Conservation (phyloP, 2,113 vertebrate genomes). For the Paratilapia polleni region DNA sequence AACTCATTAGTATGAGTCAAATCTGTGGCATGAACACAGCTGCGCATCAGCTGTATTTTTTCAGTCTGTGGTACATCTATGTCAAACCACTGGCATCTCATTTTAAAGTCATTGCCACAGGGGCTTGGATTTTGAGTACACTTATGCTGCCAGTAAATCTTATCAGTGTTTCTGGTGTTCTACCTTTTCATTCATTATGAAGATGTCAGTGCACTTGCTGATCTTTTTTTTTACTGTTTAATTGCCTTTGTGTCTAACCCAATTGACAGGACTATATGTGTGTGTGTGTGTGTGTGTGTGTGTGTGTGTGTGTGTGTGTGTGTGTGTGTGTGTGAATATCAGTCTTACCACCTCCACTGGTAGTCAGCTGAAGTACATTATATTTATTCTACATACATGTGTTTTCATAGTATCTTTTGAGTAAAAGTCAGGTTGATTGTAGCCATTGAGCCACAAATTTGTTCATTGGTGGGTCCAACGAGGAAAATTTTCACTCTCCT, state of each 20-base stretch:
- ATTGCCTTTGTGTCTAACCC: not conserved
- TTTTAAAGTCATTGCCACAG: constrained; percentile 14
- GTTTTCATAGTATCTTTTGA: not conserved
- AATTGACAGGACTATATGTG: not conserved
- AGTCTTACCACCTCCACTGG: no score
- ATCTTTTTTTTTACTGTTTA: accelerated
- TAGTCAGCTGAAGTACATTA: accelerated
- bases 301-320: no score
- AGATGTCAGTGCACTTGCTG: not conserved
- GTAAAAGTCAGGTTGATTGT: not conserved
- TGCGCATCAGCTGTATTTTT: constrained; percentile 55
- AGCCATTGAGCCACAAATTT: constrained; percentile 10
- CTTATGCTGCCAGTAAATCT: not conserved
- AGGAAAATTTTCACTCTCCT: not conserved
- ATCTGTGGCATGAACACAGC: constrained; percentile 36
- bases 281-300: no score
- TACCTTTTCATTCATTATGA: constrained; percentile 6
- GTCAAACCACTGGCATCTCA: constrained; percentile 56
- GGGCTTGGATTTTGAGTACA: not conserved
- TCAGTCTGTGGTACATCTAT: constrained; percentile 43
- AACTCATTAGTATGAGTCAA: constrained; percentile 52
- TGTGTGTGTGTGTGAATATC: no score
- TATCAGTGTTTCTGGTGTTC: not conserved
- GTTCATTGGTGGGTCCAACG: not conserved
- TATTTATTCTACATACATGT: not conserved